Evolutionary conservation across 2,888 invertebrate genomes (phyloP).

Genomic region (Horisme vitalbata): DNA sequence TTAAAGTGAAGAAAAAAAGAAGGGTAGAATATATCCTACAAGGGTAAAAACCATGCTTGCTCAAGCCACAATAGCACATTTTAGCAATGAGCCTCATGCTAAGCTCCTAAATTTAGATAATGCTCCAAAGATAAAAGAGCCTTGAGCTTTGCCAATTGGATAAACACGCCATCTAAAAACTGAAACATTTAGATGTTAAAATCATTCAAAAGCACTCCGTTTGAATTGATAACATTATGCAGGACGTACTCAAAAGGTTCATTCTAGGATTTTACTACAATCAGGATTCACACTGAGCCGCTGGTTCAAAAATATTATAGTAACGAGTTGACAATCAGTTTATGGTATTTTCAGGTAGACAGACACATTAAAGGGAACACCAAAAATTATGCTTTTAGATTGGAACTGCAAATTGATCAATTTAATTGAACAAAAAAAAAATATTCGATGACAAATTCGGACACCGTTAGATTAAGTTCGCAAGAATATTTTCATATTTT

Average conservation of each 20-base stretch:
- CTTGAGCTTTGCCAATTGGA: constrained; percentile 39
- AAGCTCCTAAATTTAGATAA: constrained; percentile 37
- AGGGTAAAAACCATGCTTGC: constrained; percentile 34
- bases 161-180: constrained; percentile 49
- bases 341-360: too few relatives aligned
- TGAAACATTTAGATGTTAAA: constrained; percentile 39
- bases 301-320: constrained; percentile 19
- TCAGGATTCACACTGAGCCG: constrained; percentile 40
- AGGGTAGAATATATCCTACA: constrained; percentile 37
- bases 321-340: not conserved
- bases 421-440: too few relatives aligned
- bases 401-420: too few relatives aligned
- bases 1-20: constrained; percentile 47
- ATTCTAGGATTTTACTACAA: constrained; percentile 30
- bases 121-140: constrained; percentile 33
- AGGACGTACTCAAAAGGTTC: constrained; percentile 27
- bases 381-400: too few relatives aligned
- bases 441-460: too few relatives aligned
- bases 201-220: constrained; percentile 35
- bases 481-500: too few relatives aligned
- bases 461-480: too few relatives aligned
- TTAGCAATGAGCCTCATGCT: constrained; percentile 47
- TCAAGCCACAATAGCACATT: constrained; percentile 44
- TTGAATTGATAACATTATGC: constrained; percentile 28
- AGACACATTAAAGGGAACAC: too few relatives aligned